A percentile compares a stretch with the other conserved stretches of the same genome.
Evolutionary conservation across 2,797 vertebrate genomes (phyloP).

Genomic region (Mionectes olivaceus): DNA sequence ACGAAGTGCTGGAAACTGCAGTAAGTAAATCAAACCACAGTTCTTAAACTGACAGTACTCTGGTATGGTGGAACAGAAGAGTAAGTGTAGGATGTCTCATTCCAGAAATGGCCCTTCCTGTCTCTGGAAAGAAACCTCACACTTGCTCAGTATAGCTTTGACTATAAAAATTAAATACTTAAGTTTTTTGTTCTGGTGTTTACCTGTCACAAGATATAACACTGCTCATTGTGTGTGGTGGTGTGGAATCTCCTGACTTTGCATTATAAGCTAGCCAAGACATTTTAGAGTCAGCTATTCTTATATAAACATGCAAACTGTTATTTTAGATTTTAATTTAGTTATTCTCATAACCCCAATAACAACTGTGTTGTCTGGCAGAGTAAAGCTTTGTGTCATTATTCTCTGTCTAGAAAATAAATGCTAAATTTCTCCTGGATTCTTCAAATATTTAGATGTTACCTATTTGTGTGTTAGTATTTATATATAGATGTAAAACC

Average conservation of each 20-base stretch:
- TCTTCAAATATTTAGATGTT: neutral
- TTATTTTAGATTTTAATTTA: neutral
- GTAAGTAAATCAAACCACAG: neutral
- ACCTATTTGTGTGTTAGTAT: neutral
- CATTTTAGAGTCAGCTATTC: neutral
- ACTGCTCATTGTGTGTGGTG: neutral
- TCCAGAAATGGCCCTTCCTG: neutral
- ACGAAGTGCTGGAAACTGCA: neutral
- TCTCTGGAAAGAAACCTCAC: neutral
- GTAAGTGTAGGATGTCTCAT: neutral
- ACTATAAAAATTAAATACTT: neutral
- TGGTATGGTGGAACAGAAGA: neutral
- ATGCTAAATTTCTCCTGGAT: neutral
- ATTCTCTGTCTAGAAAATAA: neutral
- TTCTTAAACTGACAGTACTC: neutral
- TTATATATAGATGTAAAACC: neutral
- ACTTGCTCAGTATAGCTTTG: neutral
- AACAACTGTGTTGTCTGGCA: neutral
- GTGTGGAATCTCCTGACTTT: neutral
- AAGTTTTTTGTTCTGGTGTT: neutral
- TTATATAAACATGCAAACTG: neutral
- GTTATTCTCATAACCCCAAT: neutral
- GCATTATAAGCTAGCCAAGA: neutral
- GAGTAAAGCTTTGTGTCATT: neutral
- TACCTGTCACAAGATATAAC: neutral